phyloP scores from a whole-genome alignment of 2,113 vertebrate species.

The Colius striatus region DNA sequence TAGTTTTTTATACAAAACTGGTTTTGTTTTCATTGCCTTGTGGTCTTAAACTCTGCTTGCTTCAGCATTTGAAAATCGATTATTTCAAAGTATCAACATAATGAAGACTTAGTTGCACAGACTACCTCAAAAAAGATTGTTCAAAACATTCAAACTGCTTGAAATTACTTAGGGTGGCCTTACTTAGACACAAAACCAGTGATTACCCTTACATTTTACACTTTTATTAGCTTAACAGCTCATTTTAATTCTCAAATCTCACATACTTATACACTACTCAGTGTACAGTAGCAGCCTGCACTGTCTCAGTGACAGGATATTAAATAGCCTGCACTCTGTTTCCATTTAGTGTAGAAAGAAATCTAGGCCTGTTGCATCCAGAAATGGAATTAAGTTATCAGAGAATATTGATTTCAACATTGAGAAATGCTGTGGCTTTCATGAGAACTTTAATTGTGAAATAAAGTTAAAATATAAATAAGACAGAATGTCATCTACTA shows the following conservation, averaged over 20 bases:
- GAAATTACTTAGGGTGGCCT: neutral
- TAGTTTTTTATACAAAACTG: neutral
- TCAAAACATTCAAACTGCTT: neutral
- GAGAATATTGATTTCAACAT: constrained; percentile 45
- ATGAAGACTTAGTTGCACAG: neutral
- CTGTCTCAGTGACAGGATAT: constrained; percentile 56
- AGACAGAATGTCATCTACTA: neutral
- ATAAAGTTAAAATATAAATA: constrained; percentile 19
- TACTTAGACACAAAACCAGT: neutral
- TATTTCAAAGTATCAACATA: neutral
- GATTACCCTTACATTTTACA: neutral
- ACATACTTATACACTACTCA: neutral
- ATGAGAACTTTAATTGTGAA: constrained; percentile 44
- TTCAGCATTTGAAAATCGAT: constrained; percentile 10
- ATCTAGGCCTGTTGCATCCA: constrained; percentile 37
- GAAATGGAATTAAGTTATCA: constrained; percentile 64
- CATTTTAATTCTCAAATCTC: constrained; percentile 17
- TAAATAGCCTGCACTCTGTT: constrained; percentile 45
- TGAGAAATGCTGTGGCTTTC: constrained; percentile 44
- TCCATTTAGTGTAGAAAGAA: constrained; percentile 44
- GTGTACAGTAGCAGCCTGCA: constrained; percentile 27
- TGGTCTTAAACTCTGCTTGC: neutral
- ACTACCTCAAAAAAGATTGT: neutral
- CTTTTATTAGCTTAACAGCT: neutral
- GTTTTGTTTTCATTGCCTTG: neutral